Conservation (phyloP, 2,888 invertebrate genomes). For the Eupelmus urozonus region DNA sequence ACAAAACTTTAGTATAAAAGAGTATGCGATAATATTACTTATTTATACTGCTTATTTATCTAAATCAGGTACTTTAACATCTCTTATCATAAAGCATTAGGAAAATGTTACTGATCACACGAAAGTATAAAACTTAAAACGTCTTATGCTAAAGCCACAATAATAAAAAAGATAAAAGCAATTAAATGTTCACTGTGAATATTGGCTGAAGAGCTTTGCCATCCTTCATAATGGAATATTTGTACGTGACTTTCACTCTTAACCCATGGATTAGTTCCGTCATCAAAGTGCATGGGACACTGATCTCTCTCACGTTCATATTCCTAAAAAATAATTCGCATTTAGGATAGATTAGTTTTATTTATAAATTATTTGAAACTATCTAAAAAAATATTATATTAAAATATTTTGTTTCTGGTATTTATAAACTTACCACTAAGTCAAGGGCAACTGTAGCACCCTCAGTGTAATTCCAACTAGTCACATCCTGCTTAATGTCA, state of each 20-base stretch:
- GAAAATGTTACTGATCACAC: neutral
- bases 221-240: constrained; percentile 83
- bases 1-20: constrained; percentile 14
- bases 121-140: too few relatives aligned
- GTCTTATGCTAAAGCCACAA: neutral
- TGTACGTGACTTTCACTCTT: constrained; percentile 85
- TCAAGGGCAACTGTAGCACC: constrained; percentile 95
- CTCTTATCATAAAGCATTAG: neutral
- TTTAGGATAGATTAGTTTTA: constrained; percentile 11
- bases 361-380: neutral
- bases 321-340: constrained; percentile 69
- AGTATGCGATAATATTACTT: constrained; percentile 15
- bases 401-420: constrained; percentile 75
- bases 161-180: neutral
- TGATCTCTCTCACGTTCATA: constrained; percentile 86
- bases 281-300: constrained; percentile 98
- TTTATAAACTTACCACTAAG: constrained; percentile 84
- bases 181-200: neutral
- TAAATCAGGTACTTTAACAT: constrained; percentile 24
- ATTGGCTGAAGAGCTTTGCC: constrained; percentile 29
- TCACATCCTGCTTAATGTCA: constrained; percentile 92
- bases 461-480: constrained; percentile 91
- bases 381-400: constrained; percentile 79
- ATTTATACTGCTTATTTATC: constrained; percentile 5
- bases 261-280: constrained; percentile 92